Conservation (phyloP, 1,140 invertebrate genomes). For the Gonioctena quinquepunctata region DNA sequence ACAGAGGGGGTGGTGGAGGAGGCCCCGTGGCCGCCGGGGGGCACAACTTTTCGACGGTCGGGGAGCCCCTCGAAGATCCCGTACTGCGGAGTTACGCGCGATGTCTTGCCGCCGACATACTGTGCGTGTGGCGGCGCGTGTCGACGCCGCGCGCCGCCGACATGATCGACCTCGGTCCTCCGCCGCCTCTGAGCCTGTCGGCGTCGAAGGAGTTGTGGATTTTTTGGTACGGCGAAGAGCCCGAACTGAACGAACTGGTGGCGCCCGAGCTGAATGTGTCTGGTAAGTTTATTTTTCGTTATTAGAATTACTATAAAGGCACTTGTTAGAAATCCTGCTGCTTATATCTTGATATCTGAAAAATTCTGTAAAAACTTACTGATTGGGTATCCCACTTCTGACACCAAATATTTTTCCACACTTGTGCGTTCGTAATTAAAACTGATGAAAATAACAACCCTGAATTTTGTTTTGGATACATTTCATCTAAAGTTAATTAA, state of each 20-base stretch:
- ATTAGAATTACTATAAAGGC: too few relatives aligned
- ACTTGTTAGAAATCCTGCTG: too few relatives aligned
- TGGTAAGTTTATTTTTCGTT: slow-evolving; percentile 45
- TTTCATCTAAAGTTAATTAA: too few relatives aligned
- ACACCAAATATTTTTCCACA: too few relatives aligned
- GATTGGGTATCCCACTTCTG: too few relatives aligned
- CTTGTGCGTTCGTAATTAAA: too few relatives aligned
- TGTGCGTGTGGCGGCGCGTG: slow-evolving; percentile 94
- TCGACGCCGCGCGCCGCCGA: slow-evolving; percentile 66
- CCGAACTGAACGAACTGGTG: slow-evolving; percentile 82
- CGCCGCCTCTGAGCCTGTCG: slow-evolving; percentile 71
- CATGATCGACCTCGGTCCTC: slow-evolving; percentile 64
- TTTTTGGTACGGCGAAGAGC: slow-evolving; percentile 98
- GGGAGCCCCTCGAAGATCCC: slow-evolving; percentile 86
- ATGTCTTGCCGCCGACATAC: slow-evolving; percentile 90
- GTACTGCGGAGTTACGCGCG: slow-evolving; percentile 90
- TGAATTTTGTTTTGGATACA: too few relatives aligned
- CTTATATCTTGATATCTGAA: too few relatives aligned
- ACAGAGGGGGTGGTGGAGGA: slow-evolving; percentile 49
- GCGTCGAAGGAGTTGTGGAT: slow-evolving; percentile 96
- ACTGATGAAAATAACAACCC: too few relatives aligned
- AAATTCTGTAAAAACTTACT: too few relatives aligned
- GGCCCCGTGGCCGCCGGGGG: slow-evolving; percentile 44
- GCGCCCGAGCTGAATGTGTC: slow-evolving; percentile 70
- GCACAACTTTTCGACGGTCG: slow-evolving; percentile 54